Evolutionary conservation across 2,113 vertebrate species (phyloP).

Genomic region (Columba janthina): DNA sequence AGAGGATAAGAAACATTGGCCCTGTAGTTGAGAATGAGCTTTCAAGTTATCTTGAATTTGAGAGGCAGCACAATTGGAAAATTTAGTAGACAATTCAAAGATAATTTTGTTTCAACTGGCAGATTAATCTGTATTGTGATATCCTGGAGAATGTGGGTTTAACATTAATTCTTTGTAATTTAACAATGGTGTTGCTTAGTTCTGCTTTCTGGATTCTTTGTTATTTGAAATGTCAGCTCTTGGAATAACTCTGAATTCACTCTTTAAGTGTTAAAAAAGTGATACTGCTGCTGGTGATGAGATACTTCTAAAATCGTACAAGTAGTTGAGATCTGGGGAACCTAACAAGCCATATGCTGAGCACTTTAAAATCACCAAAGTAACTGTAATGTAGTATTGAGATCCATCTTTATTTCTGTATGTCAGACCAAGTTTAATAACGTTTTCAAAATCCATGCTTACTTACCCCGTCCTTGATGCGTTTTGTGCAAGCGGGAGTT

Average conservation of each 20-base stretch:
- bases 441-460: not conserved
- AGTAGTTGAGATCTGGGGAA: not conserved
- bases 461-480: not conserved
- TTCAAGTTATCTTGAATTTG: not conserved
- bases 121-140: not conserved
- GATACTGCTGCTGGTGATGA: not conserved
- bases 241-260: not conserved
- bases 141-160: not conserved
- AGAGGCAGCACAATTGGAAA: not conserved
- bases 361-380: not conserved
- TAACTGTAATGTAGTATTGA: not conserved
- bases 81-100: accelerated
- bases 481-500: not conserved
- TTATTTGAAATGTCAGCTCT: not conserved
- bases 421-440: not conserved
- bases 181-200: not conserved
- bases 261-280: not conserved
- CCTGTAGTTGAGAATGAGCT: not conserved
- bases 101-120: not conserved
- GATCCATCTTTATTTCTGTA: not conserved
- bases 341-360: not conserved
- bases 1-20: not conserved
- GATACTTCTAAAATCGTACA: not conserved
- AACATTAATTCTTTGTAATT: not conserved
- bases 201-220: not conserved